Evolutionary conservation across 2,797 vertebrate species (phyloP).

Genomic region (Bucorvus abyssinicus): DNA sequence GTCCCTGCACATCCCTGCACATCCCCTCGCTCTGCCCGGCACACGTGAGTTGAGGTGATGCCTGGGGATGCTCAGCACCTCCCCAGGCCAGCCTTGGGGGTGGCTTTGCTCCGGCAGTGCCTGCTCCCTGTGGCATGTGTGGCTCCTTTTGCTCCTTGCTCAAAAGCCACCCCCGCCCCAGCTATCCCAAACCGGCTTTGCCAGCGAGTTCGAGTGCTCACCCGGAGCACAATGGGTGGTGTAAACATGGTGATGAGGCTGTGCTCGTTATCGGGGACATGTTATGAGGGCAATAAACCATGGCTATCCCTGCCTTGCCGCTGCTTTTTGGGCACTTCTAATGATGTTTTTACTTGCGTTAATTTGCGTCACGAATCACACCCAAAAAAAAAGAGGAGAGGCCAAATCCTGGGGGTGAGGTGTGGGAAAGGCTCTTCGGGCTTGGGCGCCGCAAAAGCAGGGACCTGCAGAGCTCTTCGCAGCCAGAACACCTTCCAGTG

Average conservation of each 20-base stretch:
- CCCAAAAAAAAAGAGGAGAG: not conserved
- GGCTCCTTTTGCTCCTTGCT: not conserved
- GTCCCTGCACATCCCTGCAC: not conserved
- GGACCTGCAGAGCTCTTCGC: not conserved
- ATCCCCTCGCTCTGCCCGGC: not conserved
- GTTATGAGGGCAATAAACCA: not conserved
- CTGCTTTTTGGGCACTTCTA: not conserved
- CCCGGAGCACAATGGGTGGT: not conserved
- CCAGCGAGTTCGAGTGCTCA: accelerated
- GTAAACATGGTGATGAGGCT: not conserved
- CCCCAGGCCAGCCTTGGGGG: not conserved
- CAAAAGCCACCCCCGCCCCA: accelerated
- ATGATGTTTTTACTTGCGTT: not conserved
- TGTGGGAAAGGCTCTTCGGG: not conserved
- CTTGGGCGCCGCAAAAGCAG: not conserved
- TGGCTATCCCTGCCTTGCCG: not conserved
- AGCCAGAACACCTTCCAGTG: not conserved
- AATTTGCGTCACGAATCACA: not conserved
- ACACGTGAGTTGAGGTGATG: not conserved
- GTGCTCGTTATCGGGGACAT: accelerated
- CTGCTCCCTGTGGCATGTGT: not conserved
- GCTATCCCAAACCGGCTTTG: not conserved
- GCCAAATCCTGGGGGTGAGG: not conserved
- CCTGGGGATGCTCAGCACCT: not conserved
- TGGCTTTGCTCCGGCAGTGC: not conserved